Percentiles rank a stretch among this genome's conserved stretches.
phyloP scores from a whole-genome alignment of 2,888 invertebrate species.

The Cremastobaeus sp. region DNA sequence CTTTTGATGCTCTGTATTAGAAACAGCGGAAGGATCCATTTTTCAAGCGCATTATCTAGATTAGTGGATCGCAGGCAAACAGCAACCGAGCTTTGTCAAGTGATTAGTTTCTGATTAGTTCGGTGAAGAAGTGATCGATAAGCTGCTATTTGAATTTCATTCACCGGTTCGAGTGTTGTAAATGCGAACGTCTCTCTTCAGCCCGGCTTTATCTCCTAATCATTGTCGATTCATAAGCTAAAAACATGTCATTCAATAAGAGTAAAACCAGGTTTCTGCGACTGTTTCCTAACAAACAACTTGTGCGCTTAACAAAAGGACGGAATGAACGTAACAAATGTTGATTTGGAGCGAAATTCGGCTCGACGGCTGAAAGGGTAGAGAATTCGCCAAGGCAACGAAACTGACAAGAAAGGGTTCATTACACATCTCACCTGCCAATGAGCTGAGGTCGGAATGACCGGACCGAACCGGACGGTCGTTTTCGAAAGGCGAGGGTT shows the following conservation, averaged over 20 bases:
- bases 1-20: slow-evolving; percentile 6
- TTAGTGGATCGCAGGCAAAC: no score
- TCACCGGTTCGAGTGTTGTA: no score
- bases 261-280: slow-evolving; percentile 7
- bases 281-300: slow-evolving; percentile 25
- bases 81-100: background rate
- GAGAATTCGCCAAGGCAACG: slow-evolving; percentile 1
- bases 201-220: slow-evolving; percentile 13
- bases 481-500: slow-evolving; percentile 52
- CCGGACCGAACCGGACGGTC: slow-evolving; percentile 48
- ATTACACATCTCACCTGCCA: slow-evolving; percentile 58
- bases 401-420: slow-evolving; percentile 43
- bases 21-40: background rate
- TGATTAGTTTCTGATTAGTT: background rate
- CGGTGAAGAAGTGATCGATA: no score
- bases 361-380: slow-evolving; percentile 27
- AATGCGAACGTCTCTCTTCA: background rate
- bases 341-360: slow-evolving; percentile 51
- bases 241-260: slow-evolving; percentile 14
- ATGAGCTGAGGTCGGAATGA: slow-evolving; percentile 41
- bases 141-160: no score
- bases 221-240: slow-evolving; percentile 26
- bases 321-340: slow-evolving; percentile 48
- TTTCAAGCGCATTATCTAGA: slow-evolving; percentile 20
- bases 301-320: slow-evolving; percentile 36